Base-by-base conservation (phyloP, 1,140 invertebrate genomes). In the Aphis craccivora region DNA sequence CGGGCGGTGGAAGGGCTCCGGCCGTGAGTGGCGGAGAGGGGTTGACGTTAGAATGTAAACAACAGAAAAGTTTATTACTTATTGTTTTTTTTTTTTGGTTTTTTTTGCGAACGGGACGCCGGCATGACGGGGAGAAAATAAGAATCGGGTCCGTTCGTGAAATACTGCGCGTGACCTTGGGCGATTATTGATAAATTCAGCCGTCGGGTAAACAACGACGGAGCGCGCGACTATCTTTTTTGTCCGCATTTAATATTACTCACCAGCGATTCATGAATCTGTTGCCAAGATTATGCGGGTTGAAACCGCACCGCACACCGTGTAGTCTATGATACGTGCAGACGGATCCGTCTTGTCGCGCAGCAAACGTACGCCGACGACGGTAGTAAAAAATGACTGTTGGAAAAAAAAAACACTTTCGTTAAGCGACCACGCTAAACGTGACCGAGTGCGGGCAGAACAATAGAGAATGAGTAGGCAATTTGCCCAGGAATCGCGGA, bases 151-250 rank as follows among this genome's bases (percentile, higher is more conserved):
- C 25, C 18, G 45, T 22, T 9, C 40, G n/a, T 23, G 22, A 83
- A 84, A 8, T 91, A 92, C 45, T 92, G 91, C 91, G 91, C 91
- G 53, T 92, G 91, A 92, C 91, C 91, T 92, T 92, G 91, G 83
- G n/a, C 11, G 45, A 37, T 40, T 92, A 84, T 84, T 92, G 91
- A 92, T 53, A 84, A 92, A 84, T 92, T 92, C 25, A 53, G 76
- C n/a, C 43, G 30, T 89, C 88, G 5, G 55, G 35, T 30, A 55
- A 89, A 89, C 88, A 53, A 55, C 48, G 9, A 55, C 48, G 9
- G 9, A 43, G 22, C 86, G 86, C 86, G 86, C 30, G 45, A 25
- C 40, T 35, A 30, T 30, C 18, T 4, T 84, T 84, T 53, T 86
- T 35, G 25, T n/a, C 1, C 14, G 35, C 37, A 40, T 40, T 40